Evolutionary conservation across 2,888 invertebrate species (phyloP), one percentile per base, ranked within the genome.

Genomic region (Tipula helvola): DNA sequence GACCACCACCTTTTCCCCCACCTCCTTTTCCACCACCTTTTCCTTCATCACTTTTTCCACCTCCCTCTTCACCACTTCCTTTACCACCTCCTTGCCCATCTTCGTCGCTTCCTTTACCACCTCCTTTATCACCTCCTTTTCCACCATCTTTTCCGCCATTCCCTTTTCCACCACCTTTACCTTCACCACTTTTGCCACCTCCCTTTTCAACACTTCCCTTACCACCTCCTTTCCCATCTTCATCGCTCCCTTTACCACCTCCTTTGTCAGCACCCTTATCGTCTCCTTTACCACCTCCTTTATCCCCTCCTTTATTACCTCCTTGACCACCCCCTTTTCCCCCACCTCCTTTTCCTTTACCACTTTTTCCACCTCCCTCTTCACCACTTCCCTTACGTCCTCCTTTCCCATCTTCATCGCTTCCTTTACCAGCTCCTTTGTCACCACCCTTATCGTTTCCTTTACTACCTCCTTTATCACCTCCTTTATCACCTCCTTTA

Each of bases 101-200:
- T 42, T 28, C 42, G 86, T 52, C 84, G 39, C 5, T 87, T 86
- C 86, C 88, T 88, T 88, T 88, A 88, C 88, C 88, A 88, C 89
- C 88, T 88, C 88, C 86, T 83, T 86, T 10, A 3, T 87, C 88
- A 10, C 52, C 87, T 1, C 89, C 88, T 0, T 88, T n/a, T n/a
- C n/a, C 89, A 4, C 84, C 84, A 8, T 87, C 85, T 0, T 89
- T 88, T 0, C 86, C 13, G 86, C 87, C 0, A 71, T 87, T 0
- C 89, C 89, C 89, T 87, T 87, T 39, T 87, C 88, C 52, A 89
- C 87, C n/a, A 88, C 87, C 85, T 88, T 88, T 88, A 1, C 88
- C 87, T 89, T 88, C 87, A 89, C 87, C 84, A 87, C 85, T 8
- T 89, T 88, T 28, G 87, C 88, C 28, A 88, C 71, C 3, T 87